A percentile compares a stretch with the other conserved stretches of the same genome.
phyloP scores from a whole-genome alignment of 2,888 invertebrate genomes.

The Polylopha cassiicola region DNA sequence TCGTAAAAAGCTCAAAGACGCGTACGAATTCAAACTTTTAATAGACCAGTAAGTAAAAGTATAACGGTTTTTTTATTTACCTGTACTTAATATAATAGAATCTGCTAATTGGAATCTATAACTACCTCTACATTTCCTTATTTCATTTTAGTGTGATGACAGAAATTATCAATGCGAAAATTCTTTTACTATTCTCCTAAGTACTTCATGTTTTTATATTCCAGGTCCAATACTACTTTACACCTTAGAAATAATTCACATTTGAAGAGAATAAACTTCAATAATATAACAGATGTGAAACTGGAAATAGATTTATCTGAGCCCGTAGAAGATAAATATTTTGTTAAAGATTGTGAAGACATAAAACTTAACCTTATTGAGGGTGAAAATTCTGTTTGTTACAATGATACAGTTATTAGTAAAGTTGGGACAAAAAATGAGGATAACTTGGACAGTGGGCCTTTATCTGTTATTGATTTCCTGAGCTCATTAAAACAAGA shows the following conservation, averaged over 20 bases:
- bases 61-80: neutral
- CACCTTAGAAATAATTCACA: slow-evolving; percentile 28
- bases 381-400: slow-evolving; percentile 9
- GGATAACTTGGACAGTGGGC: slow-evolving; percentile 19
- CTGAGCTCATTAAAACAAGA: slow-evolving; percentile 41
- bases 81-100: neutral
- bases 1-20: slow-evolving; percentile 44
- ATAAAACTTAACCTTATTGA: slow-evolving; percentile 22
- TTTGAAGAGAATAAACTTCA: slow-evolving; percentile 40
- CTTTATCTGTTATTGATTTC: slow-evolving; percentile 41
- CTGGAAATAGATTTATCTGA: slow-evolving; percentile 29
- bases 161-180: too few species aligned
- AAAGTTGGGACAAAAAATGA: slow-evolving; percentile 27
- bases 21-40: slow-evolving; percentile 45
- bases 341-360: slow-evolving; percentile 21
- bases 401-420: slow-evolving; percentile 27
- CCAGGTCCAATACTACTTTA: slow-evolving; percentile 41
- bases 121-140: too few species aligned
- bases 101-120: too few species aligned
- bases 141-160: too few species aligned
- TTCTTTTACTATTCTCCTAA: too few species aligned
- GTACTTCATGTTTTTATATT: slow-evolving; percentile 22
- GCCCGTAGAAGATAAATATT: slow-evolving; percentile 26
- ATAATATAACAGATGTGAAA: slow-evolving; percentile 45
- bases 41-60: slow-evolving; percentile 40